These are phyloP conservation scores for Bombus waltoni DNA, from an alignment of 1,140 invertebrate species.

Conservation along the genomic window DNA sequence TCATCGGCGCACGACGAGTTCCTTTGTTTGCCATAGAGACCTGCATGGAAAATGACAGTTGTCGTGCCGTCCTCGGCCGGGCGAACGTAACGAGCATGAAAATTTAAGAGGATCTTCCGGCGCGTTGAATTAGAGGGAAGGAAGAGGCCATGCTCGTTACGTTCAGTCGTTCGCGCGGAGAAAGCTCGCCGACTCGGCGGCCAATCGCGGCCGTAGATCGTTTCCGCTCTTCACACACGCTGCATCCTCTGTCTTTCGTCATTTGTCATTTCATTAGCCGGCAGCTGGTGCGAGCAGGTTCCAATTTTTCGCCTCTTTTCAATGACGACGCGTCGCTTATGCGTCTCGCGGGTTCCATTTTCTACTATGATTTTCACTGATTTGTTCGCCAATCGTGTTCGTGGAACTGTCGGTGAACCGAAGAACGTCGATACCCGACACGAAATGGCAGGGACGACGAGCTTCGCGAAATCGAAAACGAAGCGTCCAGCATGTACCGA, in stretches of 20 bases:
- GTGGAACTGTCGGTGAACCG: not conserved
- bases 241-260: constrained; percentile 68
- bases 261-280: constrained; percentile 63
- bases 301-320: not conserved
- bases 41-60: constrained; percentile 42
- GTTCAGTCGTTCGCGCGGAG: constrained; percentile 24
- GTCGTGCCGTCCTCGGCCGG: not conserved
- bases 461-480: not conserved
- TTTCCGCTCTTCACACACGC: constrained; percentile 49
- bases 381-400: not conserved
- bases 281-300: constrained; percentile 56
- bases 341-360: not conserved
- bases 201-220: constrained; percentile 34
- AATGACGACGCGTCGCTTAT: not conserved
- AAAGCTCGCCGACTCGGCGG: constrained; percentile 15
- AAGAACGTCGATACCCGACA: not conserved
- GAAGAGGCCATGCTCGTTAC: constrained; percentile 19
- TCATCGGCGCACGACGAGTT: constrained; percentile 20
- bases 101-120: constrained; percentile 1
- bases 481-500: not conserved
- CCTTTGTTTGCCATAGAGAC: constrained; percentile 22
- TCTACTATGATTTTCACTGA: not conserved
- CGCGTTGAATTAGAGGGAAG: not conserved
- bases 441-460: not conserved
- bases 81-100: constrained; percentile 25